Evolutionary conservation across 2,888 invertebrate genomes (phyloP).

Genomic region (Athalia rosae): DNA sequence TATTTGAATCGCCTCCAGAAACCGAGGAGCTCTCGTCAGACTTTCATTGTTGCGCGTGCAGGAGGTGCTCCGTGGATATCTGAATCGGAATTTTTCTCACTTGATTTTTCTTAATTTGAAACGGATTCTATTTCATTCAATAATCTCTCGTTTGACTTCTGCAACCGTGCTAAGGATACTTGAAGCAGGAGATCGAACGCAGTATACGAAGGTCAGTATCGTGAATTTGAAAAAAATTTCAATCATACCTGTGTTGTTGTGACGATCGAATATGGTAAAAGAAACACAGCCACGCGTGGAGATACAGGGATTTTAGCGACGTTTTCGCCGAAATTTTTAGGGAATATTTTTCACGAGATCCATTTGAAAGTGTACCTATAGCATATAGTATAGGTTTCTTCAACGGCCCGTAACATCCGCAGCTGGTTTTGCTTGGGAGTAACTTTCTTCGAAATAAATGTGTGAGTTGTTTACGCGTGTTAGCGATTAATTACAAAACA

Average conservation of each 20-base stretch:
- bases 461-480: background rate
- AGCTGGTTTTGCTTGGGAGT: background rate
- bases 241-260: background rate
- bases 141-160: background rate
- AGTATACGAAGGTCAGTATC: background rate
- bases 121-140: background rate
- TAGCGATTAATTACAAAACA: background rate
- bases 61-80: constrained; percentile 24
- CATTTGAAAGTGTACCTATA: constrained; percentile 16
- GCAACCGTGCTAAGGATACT: no score
- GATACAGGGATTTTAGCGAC: background rate
- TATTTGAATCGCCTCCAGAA: background rate
- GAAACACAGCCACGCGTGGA: background rate
- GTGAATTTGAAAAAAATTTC: background rate
- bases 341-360: no score
- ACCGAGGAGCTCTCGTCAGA: constrained; percentile 15
- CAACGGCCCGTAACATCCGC: background rate
- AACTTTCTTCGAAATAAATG: constrained; percentile 8
- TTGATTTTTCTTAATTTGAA: background rate
- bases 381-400: background rate
- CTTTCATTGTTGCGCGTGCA: constrained; percentile 30
- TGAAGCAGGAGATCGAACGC: background rate
- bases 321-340: background rate
- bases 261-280: background rate
- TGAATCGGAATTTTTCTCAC: background rate